Evolutionary conservation across 1,140 invertebrate genomes (phyloP).

Genomic region (Gryon sp.): DNA sequence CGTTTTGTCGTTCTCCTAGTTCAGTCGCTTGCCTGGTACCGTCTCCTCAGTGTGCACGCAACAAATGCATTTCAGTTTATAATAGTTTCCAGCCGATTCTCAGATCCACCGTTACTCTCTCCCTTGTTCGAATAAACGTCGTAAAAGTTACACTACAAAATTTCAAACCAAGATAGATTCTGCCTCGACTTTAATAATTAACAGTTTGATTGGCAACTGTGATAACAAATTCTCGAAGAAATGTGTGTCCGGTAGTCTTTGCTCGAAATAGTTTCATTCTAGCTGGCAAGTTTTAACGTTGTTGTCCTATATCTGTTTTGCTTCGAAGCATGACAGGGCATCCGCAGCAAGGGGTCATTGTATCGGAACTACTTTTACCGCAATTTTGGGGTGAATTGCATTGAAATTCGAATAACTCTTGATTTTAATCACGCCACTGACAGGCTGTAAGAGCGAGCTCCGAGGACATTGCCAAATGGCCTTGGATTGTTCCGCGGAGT

Average conservation of each 20-base stretch:
- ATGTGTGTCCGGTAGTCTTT: too few relatives aligned
- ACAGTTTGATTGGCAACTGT: constrained; percentile 16
- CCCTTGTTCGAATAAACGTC: constrained; percentile 39
- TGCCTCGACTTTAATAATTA: constrained; percentile 23
- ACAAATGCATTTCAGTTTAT: constrained; percentile 71
- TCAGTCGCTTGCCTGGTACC: constrained; percentile 75
- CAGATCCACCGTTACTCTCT: not conserved
- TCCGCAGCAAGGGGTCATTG: constrained; percentile 4
- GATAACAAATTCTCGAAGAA: constrained; percentile 15
- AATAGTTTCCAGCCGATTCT: constrained; percentile 25
- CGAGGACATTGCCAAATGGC: constrained; percentile 59
- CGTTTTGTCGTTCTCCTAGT: constrained; percentile 75
- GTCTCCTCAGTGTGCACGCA: constrained; percentile 72
- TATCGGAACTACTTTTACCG: constrained; percentile 9
- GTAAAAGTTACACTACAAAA: constrained; percentile 23
- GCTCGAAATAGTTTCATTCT: not conserved
- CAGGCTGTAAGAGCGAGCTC: constrained; percentile 34
- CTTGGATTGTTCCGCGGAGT: constrained; percentile 68
- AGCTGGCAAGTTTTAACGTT: not conserved
- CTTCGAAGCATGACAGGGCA: constrained; percentile 13
- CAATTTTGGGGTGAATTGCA: not conserved
- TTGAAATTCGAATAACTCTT: constrained; percentile 40
- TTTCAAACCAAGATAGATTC: constrained; percentile 43
- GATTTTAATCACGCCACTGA: constrained; percentile 49
- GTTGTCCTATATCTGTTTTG: constrained; percentile 1